Evolutionary conservation across 2,113 vertebrate genomes (phyloP).

Genomic region (Megaleporinus macrocephalus): DNA sequence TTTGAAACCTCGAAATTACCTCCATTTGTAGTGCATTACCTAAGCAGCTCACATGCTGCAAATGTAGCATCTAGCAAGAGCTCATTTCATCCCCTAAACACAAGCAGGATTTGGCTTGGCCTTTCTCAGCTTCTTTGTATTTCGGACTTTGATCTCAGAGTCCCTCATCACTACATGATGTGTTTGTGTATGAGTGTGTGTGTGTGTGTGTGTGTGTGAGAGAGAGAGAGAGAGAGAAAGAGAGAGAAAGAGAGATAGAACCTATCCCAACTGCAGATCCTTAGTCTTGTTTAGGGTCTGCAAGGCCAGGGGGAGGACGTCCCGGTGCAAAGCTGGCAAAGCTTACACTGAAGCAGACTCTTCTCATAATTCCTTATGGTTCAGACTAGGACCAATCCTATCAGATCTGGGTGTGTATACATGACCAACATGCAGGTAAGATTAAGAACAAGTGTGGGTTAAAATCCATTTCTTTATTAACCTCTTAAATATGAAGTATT

Average conservation of each 20-base stretch:
- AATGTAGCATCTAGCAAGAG: slow-evolving; percentile 1
- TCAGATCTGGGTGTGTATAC: too few species aligned
- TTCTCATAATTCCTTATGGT: too few species aligned
- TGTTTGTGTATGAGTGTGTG: not conserved
- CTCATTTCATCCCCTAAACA: slow-evolving; percentile 10
- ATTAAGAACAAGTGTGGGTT: too few species aligned
- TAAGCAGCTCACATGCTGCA: slow-evolving; percentile 23
- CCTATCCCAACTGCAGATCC: too few species aligned
- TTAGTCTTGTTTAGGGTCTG: too few species aligned
- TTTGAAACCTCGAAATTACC: slow-evolving; percentile 29
- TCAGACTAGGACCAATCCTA: too few species aligned
- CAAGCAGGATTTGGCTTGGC: slow-evolving; percentile 10
- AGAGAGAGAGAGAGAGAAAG: not conserved
- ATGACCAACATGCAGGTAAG: too few species aligned
- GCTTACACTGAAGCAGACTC: too few species aligned
- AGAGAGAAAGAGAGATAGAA: not conserved
- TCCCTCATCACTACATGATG: not conserved
- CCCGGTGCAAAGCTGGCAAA: too few species aligned
- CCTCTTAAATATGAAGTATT: too few species aligned
- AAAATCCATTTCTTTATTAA: too few species aligned
- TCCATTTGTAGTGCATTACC: slow-evolving; percentile 16
- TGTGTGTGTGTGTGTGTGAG: not conserved
- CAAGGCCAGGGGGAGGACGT: too few species aligned
- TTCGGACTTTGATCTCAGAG: slow-evolving; percentile 23
- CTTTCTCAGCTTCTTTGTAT: not conserved